Percentiles rank a stretch among this genome's conserved stretches.
These are phyloP conservation scores for Metellina segmentata DNA, from an alignment of 2,888 invertebrate genomes.

Conservation along the genomic window DNA sequence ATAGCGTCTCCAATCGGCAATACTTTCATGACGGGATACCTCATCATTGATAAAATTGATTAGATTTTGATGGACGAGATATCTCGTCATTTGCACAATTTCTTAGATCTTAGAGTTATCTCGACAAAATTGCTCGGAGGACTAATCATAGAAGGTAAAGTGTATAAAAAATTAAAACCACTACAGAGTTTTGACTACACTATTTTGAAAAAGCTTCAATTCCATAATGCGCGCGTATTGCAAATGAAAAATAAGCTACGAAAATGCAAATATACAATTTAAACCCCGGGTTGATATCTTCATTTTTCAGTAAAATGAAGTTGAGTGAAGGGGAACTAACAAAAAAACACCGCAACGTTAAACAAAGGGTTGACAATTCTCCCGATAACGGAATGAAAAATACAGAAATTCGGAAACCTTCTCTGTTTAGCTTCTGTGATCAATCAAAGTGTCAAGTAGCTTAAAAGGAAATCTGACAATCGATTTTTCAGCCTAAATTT, in stretches of 20 bases:
- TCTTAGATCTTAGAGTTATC: no score
- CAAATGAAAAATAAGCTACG: neutral
- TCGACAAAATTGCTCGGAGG: no score
- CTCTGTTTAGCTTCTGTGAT: slow-evolving; percentile 45
- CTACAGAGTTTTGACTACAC: no score
- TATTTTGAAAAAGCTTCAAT: no score
- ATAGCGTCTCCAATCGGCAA: no score
- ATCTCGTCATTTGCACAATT: no score
- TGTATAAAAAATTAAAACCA: no score
- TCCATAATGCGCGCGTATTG: no score
- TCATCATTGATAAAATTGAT: no score
- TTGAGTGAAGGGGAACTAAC: neutral
- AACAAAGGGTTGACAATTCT: slow-evolving; percentile 26
- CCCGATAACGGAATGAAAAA: slow-evolving; percentile 32
- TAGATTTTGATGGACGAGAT: no score
- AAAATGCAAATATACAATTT: neutral
- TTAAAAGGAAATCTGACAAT: slow-evolving; percentile 58
- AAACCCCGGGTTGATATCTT: neutral
- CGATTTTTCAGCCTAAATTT: slow-evolving; percentile 59
- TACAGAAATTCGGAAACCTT: slow-evolving; percentile 27
- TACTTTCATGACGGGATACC: no score
- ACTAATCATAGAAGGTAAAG: no score
- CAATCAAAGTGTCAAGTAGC: slow-evolving; percentile 54
- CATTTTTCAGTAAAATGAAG: neutral
- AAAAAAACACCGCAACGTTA: slow-evolving; percentile 5